These are phyloP conservation scores for Helicoverpa zea DNA, from an alignment of 1,140 invertebrate genomes.

Conservation along the genomic window DNA sequence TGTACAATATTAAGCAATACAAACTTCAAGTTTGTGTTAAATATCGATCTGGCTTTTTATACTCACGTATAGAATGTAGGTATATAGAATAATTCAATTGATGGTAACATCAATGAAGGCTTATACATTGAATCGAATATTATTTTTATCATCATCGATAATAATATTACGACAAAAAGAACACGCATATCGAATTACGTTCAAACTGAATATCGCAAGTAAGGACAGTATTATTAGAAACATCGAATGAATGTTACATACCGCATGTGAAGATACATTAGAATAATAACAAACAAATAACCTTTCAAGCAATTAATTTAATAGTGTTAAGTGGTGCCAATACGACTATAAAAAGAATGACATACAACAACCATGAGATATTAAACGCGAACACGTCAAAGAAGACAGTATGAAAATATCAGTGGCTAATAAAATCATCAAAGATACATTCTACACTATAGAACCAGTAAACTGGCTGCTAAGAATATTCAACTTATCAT, in stretches of 20 bases:
- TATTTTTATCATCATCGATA: too few relatives aligned
- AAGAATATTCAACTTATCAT: conserved; percentile 1
- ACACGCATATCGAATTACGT: too few relatives aligned
- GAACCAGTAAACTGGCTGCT: conserved; percentile 6
- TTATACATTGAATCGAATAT: too few relatives aligned
- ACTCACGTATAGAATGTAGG: too few relatives aligned
- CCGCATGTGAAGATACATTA: not conserved
- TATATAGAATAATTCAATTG: too few relatives aligned
- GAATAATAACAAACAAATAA: not conserved
- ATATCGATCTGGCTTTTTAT: too few relatives aligned
- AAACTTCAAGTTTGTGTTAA: too few relatives aligned
- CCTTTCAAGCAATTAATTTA: not conserved
- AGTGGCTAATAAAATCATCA: not conserved
- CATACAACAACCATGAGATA: not conserved
- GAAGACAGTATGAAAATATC: not conserved
- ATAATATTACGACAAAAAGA: too few relatives aligned
- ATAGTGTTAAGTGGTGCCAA: conserved; percentile 13
- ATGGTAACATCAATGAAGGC: too few relatives aligned
- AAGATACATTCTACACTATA: conserved; percentile 13
- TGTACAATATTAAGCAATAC: too few relatives aligned
- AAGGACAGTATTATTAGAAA: not conserved
- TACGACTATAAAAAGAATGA: not conserved
- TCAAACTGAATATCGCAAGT: too few relatives aligned
- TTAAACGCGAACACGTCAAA: not conserved
- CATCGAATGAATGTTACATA: not conserved